phyloP scores from a whole-genome alignment of 2,797 vertebrate genomes.

The Vultur gryphus region DNA sequence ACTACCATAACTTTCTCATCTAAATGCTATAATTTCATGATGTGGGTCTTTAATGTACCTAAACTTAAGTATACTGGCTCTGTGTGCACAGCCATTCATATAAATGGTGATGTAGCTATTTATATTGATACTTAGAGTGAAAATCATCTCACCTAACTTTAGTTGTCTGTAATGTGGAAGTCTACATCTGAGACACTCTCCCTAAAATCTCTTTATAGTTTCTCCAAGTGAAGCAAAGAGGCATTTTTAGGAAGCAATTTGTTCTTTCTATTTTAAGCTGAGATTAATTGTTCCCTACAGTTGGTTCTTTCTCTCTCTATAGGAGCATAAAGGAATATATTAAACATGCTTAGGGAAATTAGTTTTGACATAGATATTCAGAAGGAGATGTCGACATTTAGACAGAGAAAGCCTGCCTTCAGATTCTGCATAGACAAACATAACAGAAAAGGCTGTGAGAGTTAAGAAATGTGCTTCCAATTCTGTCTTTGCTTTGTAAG shows the following conservation, averaged over 20 bases:
- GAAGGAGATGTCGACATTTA: neutral
- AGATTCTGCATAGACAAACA: neutral
- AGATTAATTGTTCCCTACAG: conserved; percentile 44
- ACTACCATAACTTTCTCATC: neutral
- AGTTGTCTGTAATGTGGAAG: neutral
- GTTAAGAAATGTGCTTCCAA: neutral
- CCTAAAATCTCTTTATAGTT: conserved; percentile 30
- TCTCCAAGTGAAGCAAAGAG: neutral
- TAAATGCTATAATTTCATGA: neutral
- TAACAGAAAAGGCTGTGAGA: neutral
- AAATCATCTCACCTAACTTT: neutral
- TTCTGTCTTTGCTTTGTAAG: neutral
- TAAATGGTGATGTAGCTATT: conserved; percentile 4
- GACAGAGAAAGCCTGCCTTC: neutral
- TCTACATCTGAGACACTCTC: neutral
- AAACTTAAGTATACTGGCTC: neutral
- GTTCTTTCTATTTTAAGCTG: conserved; percentile 30
- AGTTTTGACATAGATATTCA: conserved; percentile 25
- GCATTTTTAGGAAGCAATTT: conserved; percentile 33
- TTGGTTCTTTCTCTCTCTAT: neutral
- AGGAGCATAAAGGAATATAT: conserved; percentile 7
- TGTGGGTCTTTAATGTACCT: neutral
- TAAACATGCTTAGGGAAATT: conserved; percentile 24
- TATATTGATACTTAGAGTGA: neutral
- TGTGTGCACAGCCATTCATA: neutral